phyloP scores from a whole-genome alignment of 2,797 vertebrate genomes.

The Sciurus vulgaris region DNA sequence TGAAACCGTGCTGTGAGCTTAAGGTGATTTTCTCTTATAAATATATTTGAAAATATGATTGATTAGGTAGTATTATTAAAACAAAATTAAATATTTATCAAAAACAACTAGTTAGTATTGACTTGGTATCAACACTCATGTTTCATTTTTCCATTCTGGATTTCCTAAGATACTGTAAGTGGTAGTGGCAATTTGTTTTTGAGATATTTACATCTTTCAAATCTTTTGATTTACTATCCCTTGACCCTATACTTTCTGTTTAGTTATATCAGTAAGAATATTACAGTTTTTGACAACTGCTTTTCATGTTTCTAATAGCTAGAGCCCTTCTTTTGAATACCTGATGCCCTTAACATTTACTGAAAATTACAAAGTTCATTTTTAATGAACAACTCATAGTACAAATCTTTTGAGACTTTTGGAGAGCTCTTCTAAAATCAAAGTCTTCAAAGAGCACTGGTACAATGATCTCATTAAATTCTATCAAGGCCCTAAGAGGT shows the following conservation, averaged over 20 bases:
- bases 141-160: not conserved
- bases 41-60: slow-evolving; percentile 17
- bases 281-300: not conserved
- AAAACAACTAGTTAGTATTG: not conserved
- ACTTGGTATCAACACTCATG: not conserved
- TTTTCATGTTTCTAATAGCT: not conserved
- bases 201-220: not conserved
- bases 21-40: not conserved
- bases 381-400: not conserved
- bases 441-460: not conserved
- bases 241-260: not conserved
- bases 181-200: not conserved
- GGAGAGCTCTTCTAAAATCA: not conserved
- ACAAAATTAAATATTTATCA: slow-evolving; percentile 16
- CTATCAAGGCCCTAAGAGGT: not conserved
- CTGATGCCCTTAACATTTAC: not conserved
- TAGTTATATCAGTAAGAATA: not conserved
- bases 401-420: slow-evolving; percentile 21
- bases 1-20: not conserved
- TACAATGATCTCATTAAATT: slow-evolving; percentile 40
- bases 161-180: not conserved
- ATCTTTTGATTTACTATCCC: not conserved
- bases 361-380: not conserved
- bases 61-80: not conserved
- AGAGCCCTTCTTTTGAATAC: not conserved